Base-by-base conservation (phyloP, 2,113 vertebrate genomes). In the Neodon shergylaensis region DNA sequence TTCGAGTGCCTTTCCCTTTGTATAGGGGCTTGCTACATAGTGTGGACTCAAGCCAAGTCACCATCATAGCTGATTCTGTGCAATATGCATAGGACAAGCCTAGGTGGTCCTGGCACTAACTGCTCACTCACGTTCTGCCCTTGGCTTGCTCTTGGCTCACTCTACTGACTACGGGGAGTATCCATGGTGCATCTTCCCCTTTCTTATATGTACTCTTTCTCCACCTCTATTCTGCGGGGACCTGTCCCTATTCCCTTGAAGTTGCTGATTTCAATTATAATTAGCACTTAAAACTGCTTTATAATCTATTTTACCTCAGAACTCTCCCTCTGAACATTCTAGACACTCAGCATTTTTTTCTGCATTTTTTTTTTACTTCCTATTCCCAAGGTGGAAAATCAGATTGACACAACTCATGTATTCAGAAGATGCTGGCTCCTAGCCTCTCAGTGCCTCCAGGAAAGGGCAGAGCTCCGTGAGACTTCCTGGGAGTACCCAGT, bases 201-300 rank as follows among this genome's bases (percentile, higher is more conserved):
- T 83, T 49, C 21, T 86, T 33, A 0, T 0, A 0, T 28, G n/a
- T 5, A 73, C 39, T 63, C 39, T 24, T 33, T 88, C 73, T 44
- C 0, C 52, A 76, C 90, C 63, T 24, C 10, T 19, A 54, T n/a
- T 90, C 95, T 96, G 54, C 6, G 5, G 95, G 86, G 79, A 47
- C 73, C 70, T 61, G 11, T 88, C 61, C 47, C 9, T 42, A 33
- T 47, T 76, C 92, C 91, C 68, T 63, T 26, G 39, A 78, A 96
- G 86, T 90, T 54, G 28, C 31, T 7, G 42, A 74, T 90, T 95
- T 94, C 70, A 65, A 61, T 89, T 87, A 73, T 72, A 87, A 95
- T 96, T 93, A 96, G 94, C 92, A 95, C 44, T n/a, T 6, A 79
- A 93, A 96, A 90, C 72, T 90, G 94, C 90, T 95, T 84, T 78